Evolutionary conservation across 1,140 invertebrate species (phyloP), one percentile per base, ranked within the genome.

Genomic region (Papilio dardanus): DNA sequence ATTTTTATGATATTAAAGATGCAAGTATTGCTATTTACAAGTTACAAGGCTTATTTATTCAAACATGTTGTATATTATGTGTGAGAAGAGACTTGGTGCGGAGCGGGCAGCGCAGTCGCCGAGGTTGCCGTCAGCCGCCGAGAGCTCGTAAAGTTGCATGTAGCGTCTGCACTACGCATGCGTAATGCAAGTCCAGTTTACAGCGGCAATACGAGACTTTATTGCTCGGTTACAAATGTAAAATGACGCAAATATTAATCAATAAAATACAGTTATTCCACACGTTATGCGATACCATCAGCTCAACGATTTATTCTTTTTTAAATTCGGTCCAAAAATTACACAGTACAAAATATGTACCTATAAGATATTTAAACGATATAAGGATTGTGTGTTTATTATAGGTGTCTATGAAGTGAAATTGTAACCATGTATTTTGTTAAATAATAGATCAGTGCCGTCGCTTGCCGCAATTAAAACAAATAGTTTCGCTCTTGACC

Each of bases 401-500:
- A 0, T 35, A 35, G 5, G 4, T 37, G 12, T 10, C n/a, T n/a
- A n/a, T 7, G 8, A 0, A 46, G 3, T n/a, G 1, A 46, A 46
- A 46, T 46, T 46, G 42, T 46, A 46, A n/a, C 16, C 16, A n/a
- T 40, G 37, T 40, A 46, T 16, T 42, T 3, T 16, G 16, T 46
- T 16, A 46, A 46, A 46, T n/a, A n/a, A 46, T 46, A 46, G 42
- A 46, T 46, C 42, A 46, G 42, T 54, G 21, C 14, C 10, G 10
- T 14, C 24, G 2, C 14, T 58, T 58, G 54, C 21, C 21, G 1
- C 24, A 58, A 54, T 28, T 58, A 28, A 58, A 58, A 58, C 21
- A 58, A 58, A 58, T 28, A 58, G 54, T 58, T 58, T 28, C 28
- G 54, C 54, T 58, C 54, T 24, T 28, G 54, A 58, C 21, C 54